Evolutionary conservation across 1,140 invertebrate species (phyloP), one percentile per base, ranked within the genome.

Genomic region (Holcopasites calliopsidis): DNA sequence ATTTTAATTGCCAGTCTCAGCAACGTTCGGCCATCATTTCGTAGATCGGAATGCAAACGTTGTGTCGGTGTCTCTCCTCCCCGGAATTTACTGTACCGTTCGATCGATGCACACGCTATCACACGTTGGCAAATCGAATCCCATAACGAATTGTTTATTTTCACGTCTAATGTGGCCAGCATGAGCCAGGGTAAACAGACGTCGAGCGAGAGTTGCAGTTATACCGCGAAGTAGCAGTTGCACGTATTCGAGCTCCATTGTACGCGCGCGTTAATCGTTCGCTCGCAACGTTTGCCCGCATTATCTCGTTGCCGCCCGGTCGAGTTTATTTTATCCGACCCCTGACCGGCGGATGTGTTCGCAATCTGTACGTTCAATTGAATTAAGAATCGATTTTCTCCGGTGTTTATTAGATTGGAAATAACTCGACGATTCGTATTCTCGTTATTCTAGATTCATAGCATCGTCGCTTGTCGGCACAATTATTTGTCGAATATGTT

Each of bases 71-170:
- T 8, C 23, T 10, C 5, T 3, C 18, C 3, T 4, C 28, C 0
- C 6, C 31, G 2, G 52, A n/a, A n/a, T n/a, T n/a, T n/a, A 23
- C 50, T 50, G 13, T 6, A 33, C 26, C 40, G 54, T 58, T 38
- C 52, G 31, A 33, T 28, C 26, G 31, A 0, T n/a, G 31, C 8
- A 10, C 42, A 10, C 6, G 11, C 54, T 13, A 50, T 55, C 54
- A 75, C 68, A 75, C 58, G 69, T 75, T 58, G 33, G 72, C 5
- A 33, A 5, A 31, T 40, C 64, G 64, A 58, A 40, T 69, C 52
- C 31, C 42, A 69, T 69, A 69, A 69, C 40, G 64, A 54, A 77
- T 82, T 80, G 66, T 80, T 82, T 70, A 72, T 80, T 55, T 23
- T 49, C 18, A 10, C 16, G n/a, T 77, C 28, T 49, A 49, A 31